These are phyloP conservation scores for Theocolax elegans DNA, from an alignment of 1,140 invertebrate genomes.

Conservation along the genomic window DNA sequence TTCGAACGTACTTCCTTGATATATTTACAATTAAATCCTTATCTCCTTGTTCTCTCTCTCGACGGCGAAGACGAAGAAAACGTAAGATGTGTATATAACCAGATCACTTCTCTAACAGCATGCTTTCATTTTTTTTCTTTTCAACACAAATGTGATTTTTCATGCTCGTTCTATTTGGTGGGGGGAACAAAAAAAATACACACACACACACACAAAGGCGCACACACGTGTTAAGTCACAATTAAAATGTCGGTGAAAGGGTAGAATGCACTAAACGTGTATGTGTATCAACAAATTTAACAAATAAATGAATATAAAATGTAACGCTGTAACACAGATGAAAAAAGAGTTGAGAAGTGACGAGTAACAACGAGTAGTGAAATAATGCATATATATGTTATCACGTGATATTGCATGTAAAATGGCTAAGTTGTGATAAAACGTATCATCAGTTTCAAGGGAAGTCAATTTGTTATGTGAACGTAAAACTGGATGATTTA, in stretches of 20 bases:
- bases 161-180: conserved; percentile 23
- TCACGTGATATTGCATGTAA: conserved; percentile 22
- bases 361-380: not conserved
- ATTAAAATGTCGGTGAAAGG: not conserved
- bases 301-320: not conserved
- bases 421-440: conserved; percentile 7
- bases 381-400: conserved; percentile 27
- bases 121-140: not conserved
- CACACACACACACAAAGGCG: no score
- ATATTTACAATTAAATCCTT: no score
- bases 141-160: not conserved
- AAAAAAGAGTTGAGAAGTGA: not conserved
- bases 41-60: not conserved
- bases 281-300: no score
- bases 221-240: conserved; percentile 17
- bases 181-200: conserved; percentile 1
- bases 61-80: no score
- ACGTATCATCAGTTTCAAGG: no score
- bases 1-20: no score
- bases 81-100: no score
- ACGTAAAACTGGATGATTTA: no score
- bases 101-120: conserved; percentile 16
- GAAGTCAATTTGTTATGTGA: no score
- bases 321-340: not conserved
- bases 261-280: not conserved